Evolutionary conservation across 2,888 invertebrate species (phyloP), one percentile per base, ranked within the genome.

Genomic region (Ormia ochracea): DNA sequence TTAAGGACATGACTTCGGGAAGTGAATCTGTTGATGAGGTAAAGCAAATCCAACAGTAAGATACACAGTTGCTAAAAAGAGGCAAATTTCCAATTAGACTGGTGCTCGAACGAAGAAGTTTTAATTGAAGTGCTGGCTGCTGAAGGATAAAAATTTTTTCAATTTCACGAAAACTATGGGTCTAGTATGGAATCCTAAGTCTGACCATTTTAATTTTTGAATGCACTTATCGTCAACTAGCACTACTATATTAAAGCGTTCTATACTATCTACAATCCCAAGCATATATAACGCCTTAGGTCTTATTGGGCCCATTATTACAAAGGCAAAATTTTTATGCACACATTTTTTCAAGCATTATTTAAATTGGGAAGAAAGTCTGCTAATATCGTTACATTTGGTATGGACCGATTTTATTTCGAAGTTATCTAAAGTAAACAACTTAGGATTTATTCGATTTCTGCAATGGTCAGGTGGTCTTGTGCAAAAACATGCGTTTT

Each of bases 1-100:
- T 81, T 14, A 70, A 78, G 17, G 78, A 81, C 28, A n/a, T 81
- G 14, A 74, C 66, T 5, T 65, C 81, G 1, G 77, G 70, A n/a
- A 61, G 48, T 19, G 41, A 69, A 9, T 50, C 81, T 19, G 52
- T 54, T 9, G 36, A 68, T 23, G 56, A 81, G 38, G 70, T 74
- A 3, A 4, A 1, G 9, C 19, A 52, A 52, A 81, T 74, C 14
- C 28, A n/a, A 12, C 5, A 52, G 4, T 65, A 77, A 65, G 69
- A 56, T 10, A 28, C 63, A 21, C 12, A 21, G 7, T 41, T 77
- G 19, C 58, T 77, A 0, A 28, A 9, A 5, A 36, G 7, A 0
- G 76, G 73, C 10, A 54, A 63, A 38, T 77, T 81, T 54, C 36
- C 1, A 28, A 28, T 80, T 5, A 3, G 76, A 76, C 36, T 81